A percentile compares a stretch with the other conserved stretches of the same genome.
Conservation (phyloP, 2,113 vertebrate species). For the Salvelinus namaycush region DNA sequence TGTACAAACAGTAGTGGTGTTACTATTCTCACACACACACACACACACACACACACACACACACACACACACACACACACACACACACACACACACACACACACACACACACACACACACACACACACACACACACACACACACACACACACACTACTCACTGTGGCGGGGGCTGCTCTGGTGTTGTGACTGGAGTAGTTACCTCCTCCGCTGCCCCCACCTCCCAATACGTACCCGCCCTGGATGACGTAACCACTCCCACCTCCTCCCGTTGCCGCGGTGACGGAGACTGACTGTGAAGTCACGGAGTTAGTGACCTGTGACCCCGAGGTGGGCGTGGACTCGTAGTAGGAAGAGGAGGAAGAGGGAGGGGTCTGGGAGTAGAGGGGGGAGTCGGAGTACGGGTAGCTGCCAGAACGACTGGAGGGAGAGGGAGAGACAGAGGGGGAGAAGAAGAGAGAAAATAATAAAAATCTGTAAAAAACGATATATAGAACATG, state of each 20-base stretch:
- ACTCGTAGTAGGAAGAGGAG: slow-evolving; percentile 83
- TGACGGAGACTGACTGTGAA: slow-evolving; percentile 72
- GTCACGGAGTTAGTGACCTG: slow-evolving; percentile 81
- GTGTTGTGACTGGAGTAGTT: slow-evolving; percentile 84
- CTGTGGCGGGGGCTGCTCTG: slow-evolving; percentile 90
- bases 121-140: slow-evolving; percentile 3
- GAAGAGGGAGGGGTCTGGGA: slow-evolving; percentile 70
- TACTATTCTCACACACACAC: too few species aligned
- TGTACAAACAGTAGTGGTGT: too few species aligned
- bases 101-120: slow-evolving; percentile 2
- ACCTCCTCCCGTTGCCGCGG: slow-evolving; percentile 60
- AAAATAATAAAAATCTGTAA: too few species aligned
- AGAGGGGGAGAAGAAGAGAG: too few species aligned
- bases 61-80: not conserved
- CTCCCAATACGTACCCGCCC: slow-evolving; percentile 87
- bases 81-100: too few species aligned
- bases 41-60: slow-evolving; percentile 3
- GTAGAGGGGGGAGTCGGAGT: slow-evolving; percentile 85
- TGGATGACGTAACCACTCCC: slow-evolving; percentile 89
- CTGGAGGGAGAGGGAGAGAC: slow-evolving; percentile 52
- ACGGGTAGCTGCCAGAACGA: slow-evolving; percentile 84
- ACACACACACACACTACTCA: slow-evolving; percentile 70
- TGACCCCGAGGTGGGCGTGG: slow-evolving; percentile 72
- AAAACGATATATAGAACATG: too few species aligned
- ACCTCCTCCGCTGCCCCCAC: slow-evolving; percentile 76